Evolutionary conservation across 2,113 vertebrate species (phyloP).

Genomic region (Pluvialis apricaria): DNA sequence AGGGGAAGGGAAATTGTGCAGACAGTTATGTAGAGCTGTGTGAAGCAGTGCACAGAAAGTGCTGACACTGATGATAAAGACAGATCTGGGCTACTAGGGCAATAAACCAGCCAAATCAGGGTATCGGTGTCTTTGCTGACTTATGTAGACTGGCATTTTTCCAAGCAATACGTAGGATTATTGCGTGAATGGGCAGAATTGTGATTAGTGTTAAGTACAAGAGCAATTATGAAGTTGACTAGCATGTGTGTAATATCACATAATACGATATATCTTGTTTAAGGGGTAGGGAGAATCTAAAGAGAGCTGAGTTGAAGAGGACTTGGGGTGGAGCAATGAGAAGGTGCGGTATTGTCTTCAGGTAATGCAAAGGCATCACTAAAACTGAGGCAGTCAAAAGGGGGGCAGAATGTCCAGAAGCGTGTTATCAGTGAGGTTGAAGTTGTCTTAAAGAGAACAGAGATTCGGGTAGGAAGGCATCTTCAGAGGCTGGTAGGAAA

Average conservation of each 20-base stretch:
- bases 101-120: conserved; percentile 10
- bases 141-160: background rate
- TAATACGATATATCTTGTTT: background rate
- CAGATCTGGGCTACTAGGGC: conserved; percentile 47
- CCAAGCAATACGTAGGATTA: background rate
- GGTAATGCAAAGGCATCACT: background rate
- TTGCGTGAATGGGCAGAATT: background rate
- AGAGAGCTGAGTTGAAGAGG: background rate
- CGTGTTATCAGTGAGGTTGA: background rate
- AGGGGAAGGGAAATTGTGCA: background rate
- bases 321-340: background rate
- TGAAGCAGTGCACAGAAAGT: conserved; percentile 11
- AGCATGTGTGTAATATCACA: background rate
- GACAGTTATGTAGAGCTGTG: background rate
- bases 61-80: conserved; percentile 41
- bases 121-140: background rate
- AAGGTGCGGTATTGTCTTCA: background rate
- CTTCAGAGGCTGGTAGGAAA: background rate
- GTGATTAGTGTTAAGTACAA: background rate
- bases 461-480: background rate
- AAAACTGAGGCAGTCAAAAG: background rate
- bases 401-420: background rate
- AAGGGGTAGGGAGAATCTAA: background rate
- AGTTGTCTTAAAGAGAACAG: background rate
- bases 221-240: background rate